Evolutionary conservation across 2,113 vertebrate genomes (phyloP), one percentile per base, ranked within the genome.

Genomic region (Equus quagga): DNA sequence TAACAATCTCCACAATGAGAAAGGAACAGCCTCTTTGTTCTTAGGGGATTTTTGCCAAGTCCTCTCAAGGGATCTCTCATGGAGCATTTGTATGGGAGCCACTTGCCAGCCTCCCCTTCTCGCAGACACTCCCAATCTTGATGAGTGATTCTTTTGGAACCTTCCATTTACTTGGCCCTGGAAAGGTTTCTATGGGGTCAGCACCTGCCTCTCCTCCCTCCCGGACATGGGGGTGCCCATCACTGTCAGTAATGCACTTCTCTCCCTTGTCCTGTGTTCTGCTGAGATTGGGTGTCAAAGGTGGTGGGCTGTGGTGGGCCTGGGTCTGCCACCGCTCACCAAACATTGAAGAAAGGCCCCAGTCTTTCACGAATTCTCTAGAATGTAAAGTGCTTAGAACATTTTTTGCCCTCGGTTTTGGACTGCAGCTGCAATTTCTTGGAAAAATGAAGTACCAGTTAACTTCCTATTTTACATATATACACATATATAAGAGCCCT

Each of bases 201-300:
- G 19, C 23, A 3, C 11, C 41, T 1, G 3, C 15, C 54, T n/a
- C 3, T 11, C 7, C 31, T 85, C 17, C 5, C 17, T 56, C 3
- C 0, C 12, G 36, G 41, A 86, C 21, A 6, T 10, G 24, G 31
- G 28, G 17, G 18, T 67, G 31, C 36, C 56, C 14, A 9, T 46
- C 24, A 41, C 1, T 26, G 54, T 64, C 21, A 31, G 0, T 31
- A 3, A 24, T 56, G 2, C 0, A 41, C 31, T 26, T 73, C 18
- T 81, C 14, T 64, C 33, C 14, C 33, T 60, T 12, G 15, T 73
- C 5, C 7, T 8, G n/a, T 12, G 4, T 17, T 78, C 82, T 78
- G 44, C 19, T 41, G 12, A 51, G 31, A 46, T 8, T 82, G n/a
- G 3, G 3, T 31, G 3, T 75, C 11, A 24, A 28, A 36, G 76